Evolutionary conservation across 2,797 vertebrate genomes (phyloP).

Genomic region (Chelon auratus): DNA sequence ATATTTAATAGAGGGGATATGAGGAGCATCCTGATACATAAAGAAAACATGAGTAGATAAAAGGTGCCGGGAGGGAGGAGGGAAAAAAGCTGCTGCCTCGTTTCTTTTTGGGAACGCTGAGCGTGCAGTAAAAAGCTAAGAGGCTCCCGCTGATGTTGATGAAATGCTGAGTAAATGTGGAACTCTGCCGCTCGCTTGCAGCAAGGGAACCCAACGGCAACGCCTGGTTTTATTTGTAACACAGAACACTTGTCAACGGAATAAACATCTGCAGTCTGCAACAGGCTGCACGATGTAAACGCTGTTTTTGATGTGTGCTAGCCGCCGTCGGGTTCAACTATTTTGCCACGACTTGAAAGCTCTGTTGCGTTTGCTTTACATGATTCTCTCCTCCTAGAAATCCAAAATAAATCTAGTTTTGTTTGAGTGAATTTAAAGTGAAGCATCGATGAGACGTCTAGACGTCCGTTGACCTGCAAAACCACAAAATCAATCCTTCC

Average conservation of each 20-base stretch:
- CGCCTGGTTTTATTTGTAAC: constrained; percentile 4
- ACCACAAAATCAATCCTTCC: neutral
- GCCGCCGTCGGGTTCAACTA: too few species aligned
- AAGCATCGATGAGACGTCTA: too few species aligned
- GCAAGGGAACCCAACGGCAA: neutral
- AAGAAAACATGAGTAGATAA: constrained; percentile 59
- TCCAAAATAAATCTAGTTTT: too few species aligned
- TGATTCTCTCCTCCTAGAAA: too few species aligned
- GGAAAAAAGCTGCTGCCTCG: constrained; percentile 41
- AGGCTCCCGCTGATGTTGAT: constrained; percentile 24
- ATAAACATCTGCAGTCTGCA: neutral
- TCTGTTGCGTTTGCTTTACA: too few species aligned
- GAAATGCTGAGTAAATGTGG: constrained; percentile 35
- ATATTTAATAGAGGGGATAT: constrained; percentile 57
- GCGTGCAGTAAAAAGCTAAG: constrained; percentile 39
- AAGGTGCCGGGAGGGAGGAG: constrained; percentile 4
- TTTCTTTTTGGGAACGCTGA: constrained; percentile 58
- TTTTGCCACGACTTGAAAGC: too few species aligned
- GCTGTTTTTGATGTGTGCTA: too few species aligned
- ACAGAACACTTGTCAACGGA: constrained; percentile 14
- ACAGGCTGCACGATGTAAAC: too few species aligned
- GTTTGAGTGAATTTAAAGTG: too few species aligned
- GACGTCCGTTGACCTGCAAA: neutral
- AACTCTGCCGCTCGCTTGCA: neutral
- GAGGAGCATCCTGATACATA: constrained; percentile 16